Evolutionary conservation across 2,888 invertebrate species (phyloP), one percentile per base, ranked within the genome.

Genomic region (Agrochola litura): DNA sequence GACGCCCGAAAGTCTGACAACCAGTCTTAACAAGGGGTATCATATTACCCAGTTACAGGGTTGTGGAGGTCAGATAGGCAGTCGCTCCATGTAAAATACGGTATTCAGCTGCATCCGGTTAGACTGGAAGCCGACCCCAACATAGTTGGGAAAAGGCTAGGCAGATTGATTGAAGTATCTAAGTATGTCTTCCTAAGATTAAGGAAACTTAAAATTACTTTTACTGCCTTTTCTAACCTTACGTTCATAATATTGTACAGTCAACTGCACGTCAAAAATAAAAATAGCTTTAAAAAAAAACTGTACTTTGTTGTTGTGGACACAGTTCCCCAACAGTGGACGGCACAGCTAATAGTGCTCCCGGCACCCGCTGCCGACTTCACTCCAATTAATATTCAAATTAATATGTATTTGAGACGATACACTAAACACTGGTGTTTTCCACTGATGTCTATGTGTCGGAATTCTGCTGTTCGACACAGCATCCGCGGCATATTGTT

Each of bases 311-410:
- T 22, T 22, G 9, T 52, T 52, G 19, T 92, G 92, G 84, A 82
- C 63, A 85, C 84, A 71, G 66, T 25, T 69, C 12, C 67, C 16
- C 16, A 56, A 41, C 41, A 68, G 78, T 81, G 75, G 77, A 72
- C 78, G 30, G 63, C 52, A 63, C 78, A 61, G 76, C 66, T 77
- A 81, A 82, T 81, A 84, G 84, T 63, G 83, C 79, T 73, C 75
- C 87, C 85, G 85, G 83, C 83, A 78, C 79, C 89, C 87, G 86
- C 85, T 82, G 78, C 84, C 80, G 81, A 73, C 85, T 89, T 89
- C 90, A 84, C 81, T 88, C 88, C 89, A 88, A 94, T 95, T 94
- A 91, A 92, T 92, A 94, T 94, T 92, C 92, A 91, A 94, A 94
- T 94, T 93, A 93, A 93, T 93, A 93, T 92, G 91, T 92, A 90